Percentiles rank a stretch among this genome's conserved stretches.
These are phyloP conservation scores for Cnemophilus loriae DNA, from an alignment of 2,113 vertebrate species.

Conservation along the genomic window DNA sequence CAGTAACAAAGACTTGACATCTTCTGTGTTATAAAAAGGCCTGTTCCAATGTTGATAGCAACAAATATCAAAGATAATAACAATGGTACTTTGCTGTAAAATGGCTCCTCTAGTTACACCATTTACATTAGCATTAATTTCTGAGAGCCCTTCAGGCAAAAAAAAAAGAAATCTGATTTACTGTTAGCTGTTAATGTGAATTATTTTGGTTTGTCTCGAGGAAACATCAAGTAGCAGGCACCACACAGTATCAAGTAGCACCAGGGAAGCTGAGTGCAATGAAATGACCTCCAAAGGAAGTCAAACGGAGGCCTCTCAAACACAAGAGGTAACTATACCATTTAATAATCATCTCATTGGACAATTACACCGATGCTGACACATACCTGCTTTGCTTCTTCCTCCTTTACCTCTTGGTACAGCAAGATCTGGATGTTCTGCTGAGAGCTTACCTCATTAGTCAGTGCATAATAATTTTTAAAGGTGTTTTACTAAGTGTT, in stretches of 20 bases:
- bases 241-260: slow-evolving; percentile 60
- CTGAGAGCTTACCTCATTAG: background rate
- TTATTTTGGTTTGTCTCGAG: slow-evolving; percentile 61
- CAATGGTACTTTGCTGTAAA: background rate
- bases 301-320: slow-evolving; percentile 70
- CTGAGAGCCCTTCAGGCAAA: background rate
- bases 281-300: slow-evolving; percentile 63
- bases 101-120: background rate
- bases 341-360: background rate
- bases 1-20: background rate
- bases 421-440: background rate
- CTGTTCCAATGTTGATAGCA: background rate
- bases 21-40: background rate
- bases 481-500: background rate
- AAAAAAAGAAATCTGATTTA: background rate
- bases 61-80: background rate
- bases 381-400: background rate
- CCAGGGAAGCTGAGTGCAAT: slow-evolving; percentile 51
- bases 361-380: background rate
- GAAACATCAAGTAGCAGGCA: slow-evolving; percentile 75
- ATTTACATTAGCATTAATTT: background rate
- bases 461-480: background rate
- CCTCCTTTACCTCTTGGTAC: background rate
- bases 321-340: slow-evolving; percentile 76
- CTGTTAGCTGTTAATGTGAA: background rate